phyloP scores from a whole-genome alignment of 92 coral and sea anemone genomes.

The Montipora capitata region DNA sequence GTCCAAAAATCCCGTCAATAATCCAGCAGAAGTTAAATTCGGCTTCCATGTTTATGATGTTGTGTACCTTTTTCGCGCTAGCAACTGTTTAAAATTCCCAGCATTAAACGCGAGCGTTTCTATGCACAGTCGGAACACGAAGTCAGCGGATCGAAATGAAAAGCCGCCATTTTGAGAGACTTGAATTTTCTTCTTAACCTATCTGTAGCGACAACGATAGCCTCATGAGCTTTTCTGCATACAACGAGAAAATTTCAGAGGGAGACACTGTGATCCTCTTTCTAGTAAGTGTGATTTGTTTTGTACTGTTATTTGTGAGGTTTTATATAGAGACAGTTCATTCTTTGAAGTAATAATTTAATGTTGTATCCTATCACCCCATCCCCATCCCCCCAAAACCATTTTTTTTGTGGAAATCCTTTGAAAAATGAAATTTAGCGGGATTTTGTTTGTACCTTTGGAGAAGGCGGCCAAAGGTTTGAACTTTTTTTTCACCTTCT shows the following conservation, averaged over 20 bases:
- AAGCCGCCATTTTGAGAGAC: slow-evolving; percentile 12
- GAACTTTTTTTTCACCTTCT: too few species aligned
- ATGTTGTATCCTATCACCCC: too few species aligned
- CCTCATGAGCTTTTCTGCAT: slow-evolving; percentile 88
- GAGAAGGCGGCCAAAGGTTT: too few species aligned
- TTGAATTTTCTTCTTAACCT: not conserved
- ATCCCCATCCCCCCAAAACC: too few species aligned
- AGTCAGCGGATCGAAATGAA: slow-evolving; percentile 56
- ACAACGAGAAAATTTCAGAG: slow-evolving; percentile 85
- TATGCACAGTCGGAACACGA: slow-evolving; percentile 77
- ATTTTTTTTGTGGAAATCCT: too few species aligned
- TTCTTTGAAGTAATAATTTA: too few species aligned
- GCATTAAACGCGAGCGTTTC: slow-evolving; percentile 83
- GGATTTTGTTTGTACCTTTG: too few species aligned
- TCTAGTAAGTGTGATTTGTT: slow-evolving; percentile 68
- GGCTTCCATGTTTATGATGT: slow-evolving; percentile 60
- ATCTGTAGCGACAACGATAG: not conserved
- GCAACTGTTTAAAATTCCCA: slow-evolving; percentile 96
- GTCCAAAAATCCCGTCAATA: not conserved
- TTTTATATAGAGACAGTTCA: too few species aligned
- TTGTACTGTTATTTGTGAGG: not conserved
- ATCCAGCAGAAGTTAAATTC: not conserved
- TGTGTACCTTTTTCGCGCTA: slow-evolving; percentile 84
- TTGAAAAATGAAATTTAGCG: too few species aligned
- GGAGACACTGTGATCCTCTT: slow-evolving; percentile 94